Percentiles rank a stretch among this genome's conserved stretches.
Evolutionary conservation across 2,797 vertebrate species (phyloP).

Genomic region (Gephyroberyx darwinii): DNA sequence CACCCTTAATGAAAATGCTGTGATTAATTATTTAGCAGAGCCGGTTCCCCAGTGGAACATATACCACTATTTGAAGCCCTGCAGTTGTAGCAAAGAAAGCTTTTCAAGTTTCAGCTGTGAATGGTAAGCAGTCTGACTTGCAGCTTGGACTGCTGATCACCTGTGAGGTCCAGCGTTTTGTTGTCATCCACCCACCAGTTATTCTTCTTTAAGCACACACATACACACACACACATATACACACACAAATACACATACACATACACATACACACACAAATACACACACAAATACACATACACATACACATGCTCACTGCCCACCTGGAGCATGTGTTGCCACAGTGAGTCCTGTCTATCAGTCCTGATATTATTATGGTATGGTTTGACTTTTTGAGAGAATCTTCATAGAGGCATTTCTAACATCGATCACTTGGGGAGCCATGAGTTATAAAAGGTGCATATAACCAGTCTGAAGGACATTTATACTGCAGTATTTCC

Average conservation of each 20-base stretch:
- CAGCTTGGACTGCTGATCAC: conserved; percentile 1
- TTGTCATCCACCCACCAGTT: not conserved
- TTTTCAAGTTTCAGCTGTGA: not conserved
- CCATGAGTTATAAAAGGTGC: no score
- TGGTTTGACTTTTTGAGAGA: no score
- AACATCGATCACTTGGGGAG: no score
- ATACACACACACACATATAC: not conserved
- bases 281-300: no score
- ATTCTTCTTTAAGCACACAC: not conserved
- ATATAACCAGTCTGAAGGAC: no score
- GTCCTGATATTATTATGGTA: no score
- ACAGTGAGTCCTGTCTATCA: not conserved
- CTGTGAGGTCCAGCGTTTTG: no score
- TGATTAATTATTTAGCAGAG: conserved; percentile 48
- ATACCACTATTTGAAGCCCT: conserved; percentile 23
- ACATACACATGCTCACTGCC: no score
- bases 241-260: not conserved
- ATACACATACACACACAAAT: no score
- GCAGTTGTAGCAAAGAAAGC: conserved; percentile 25
- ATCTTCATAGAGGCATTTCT: no score
- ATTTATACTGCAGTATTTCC: no score
- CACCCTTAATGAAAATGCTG: conserved; percentile 41
- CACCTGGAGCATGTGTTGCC: not conserved
- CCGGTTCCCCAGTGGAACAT: conserved; percentile 26
- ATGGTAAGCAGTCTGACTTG: conserved; percentile 14